Base-by-base conservation (phyloP, 1,140 invertebrate species). In the Lepidurus couesii region DNA sequence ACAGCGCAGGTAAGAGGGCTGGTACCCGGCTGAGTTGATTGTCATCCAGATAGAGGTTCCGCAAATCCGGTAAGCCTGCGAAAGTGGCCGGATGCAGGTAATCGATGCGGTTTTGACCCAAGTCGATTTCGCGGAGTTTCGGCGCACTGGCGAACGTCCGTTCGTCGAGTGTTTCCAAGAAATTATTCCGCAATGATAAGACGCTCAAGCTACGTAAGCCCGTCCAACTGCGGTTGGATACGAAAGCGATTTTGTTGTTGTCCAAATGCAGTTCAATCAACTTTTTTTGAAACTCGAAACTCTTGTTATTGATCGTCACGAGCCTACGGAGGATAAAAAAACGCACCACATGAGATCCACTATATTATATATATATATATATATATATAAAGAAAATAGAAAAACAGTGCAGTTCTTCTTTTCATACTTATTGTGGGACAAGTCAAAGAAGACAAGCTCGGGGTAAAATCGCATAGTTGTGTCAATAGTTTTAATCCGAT, bases 401-500 rank as follows among this genome's bases (percentile, higher is more conserved):
- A n/a, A 9, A 73, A n/a, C 26, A 34, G 42, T 77, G n/a, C 16
- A 65, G 53, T 74, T n/a, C 21, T 6, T 11, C 10, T 44, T 8
- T 45, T 24, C 53, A 34, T 80, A 80, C 79, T 77, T 80, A 83
- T 96, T 96, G 82, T 90, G 90, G 6, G 92, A 93, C 9, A 96
- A 85, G 84, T 96, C 94, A 2, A 96, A 88, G 83, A 92, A 93
- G 81, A 90, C 90, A 1, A 96, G 86, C 79, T 94, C 92, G 0
- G 90, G 88, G 84, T 96, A 96, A 85, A 96, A 95, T 81, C 92
- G 91, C 83, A 96, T 93, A 3, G 92, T 92, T 10, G 91, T 79
- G 84, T 95, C 93, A 73, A 96, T 92, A 24, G 90, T 92, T 84
- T 93, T 93, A 82, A 96, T 94, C 81, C 90, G 90, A 84, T 95